Base-by-base conservation (phyloP, 2,797 vertebrate genomes). In the Nannoperca australis region DNA sequence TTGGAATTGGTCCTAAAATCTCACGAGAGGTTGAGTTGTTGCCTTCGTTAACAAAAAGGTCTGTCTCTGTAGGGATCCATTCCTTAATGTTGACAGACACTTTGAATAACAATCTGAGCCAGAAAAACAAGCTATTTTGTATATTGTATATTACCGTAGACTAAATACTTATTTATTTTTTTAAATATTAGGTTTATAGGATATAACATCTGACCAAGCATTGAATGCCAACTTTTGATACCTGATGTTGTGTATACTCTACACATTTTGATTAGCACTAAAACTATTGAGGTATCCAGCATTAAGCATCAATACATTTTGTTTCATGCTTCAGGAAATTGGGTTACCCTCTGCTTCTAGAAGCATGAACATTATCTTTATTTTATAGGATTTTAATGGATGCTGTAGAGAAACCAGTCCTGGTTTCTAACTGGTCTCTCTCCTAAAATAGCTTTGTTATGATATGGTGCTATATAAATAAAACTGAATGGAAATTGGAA, bases 241-340 rank as follows among this genome's bases (percentile, higher is more conserved):
- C 14, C 12, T n/a, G 2, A 61, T 22, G 3, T 38, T 49, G 20
- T 32, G 40, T 55, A 10, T 49, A 56, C 9, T 22, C 8, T 22
- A 56, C 44, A 70, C 32, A 50, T 47, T 55, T 55, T 22, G 8
- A 7, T 27, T 51, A 6, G n/a, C 17, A 24, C 34, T 45, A 15
- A 54, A 54, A 13, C 20, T 20, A 40, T 14, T 49, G 4, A 50
- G 22, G 2, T 70, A 11, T 1, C 11, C 15, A 38, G 2, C 14
- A 50, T 36, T 55, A 10, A 61, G 40, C 8, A 40, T 55, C 24
- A 40, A 42, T 32, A n/a, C 4, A 50, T 47, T 22, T 72, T 2
- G 27, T 53, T 65, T 64, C n/a, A 50, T 63, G 13, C 22, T 58
- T 64, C 4, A 62, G 30, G 8, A 64, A 73, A 69, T 12, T 45